phyloP scores from a whole-genome alignment of 2,888 invertebrate genomes.

The Coleophora flavipennella region DNA sequence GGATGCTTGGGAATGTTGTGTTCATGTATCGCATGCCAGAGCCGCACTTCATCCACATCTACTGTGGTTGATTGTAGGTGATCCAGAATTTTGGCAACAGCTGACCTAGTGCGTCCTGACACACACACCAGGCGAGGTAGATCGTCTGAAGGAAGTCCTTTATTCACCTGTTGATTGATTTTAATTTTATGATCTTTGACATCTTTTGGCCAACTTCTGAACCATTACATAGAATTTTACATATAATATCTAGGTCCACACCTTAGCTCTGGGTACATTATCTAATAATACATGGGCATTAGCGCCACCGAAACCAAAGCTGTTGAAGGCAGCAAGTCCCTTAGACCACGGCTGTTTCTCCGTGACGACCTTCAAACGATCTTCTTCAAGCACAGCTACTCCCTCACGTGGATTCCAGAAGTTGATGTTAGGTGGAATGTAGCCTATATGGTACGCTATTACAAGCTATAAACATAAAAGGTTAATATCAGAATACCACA shows the following conservation, averaged over 20 bases:
- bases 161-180: conserved; percentile 51
- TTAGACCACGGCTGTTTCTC: conserved; percentile 9
- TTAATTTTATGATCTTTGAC: neutral
- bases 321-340: conserved; percentile 5
- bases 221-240: neutral
- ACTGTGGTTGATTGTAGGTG: conserved; percentile 74
- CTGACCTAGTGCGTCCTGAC: conserved; percentile 86
- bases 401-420: conserved; percentile 3
- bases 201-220: neutral
- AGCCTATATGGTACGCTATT: conserved; percentile 12
- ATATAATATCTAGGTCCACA: neutral
- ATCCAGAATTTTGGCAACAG: conserved; percentile 76
- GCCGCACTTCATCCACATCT: conserved; percentile 74
- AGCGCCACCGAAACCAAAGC: conserved; percentile 12
- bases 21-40: conserved; percentile 73
- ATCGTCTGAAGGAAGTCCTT: conserved; percentile 75
- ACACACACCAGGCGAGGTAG: conserved; percentile 80
- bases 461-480: conserved; percentile 3
- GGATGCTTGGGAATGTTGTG: conserved; percentile 76
- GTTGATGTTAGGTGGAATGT: conserved; percentile 10
- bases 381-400: conserved; percentile 4
- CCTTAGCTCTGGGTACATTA: conserved; percentile 8
- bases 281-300: conserved; percentile 10
- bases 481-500: neutral
- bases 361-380: conserved; percentile 8